Base-by-base conservation (phyloP, 2,888 invertebrate genomes). In the Caenorhabditis sulstoni region DNA sequence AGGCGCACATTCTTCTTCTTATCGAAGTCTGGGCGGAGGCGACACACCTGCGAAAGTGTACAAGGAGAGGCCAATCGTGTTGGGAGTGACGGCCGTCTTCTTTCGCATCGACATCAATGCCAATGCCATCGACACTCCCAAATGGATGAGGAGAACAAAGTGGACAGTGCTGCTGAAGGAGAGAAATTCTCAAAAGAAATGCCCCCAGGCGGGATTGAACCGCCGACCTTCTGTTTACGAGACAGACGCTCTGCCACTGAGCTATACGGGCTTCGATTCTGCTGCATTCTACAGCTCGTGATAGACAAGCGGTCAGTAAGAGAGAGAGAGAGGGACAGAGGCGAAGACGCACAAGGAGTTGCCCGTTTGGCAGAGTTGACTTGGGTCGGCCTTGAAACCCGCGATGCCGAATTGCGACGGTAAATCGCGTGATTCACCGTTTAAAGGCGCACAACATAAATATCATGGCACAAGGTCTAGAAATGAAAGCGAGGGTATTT, bases 241-340 rank as follows among this genome's bases (percentile, higher is more conserved):
- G 83, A 85, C 83, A 83, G 83, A 82, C 83, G 85, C 85, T 85
- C 83, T 85, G 81, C 85, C 84, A 84, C 82, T 84, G 84, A 84
- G 84, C 84, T 84, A 84, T 76, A 71, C 59, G 66, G 80, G 80
- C 71, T 22, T 29, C 50, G 18, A 8, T 39, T 18, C n/a, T 14
- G 12, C 2, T 9, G 16, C 5, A n/a, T 1, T 3, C 3, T 20
- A 12, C 14, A 3, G 39, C 29, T 39, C 18, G 18, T 57, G 18
- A 57, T 37, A 57, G 7, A 49, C 14, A 11, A 8, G 49, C 16
- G 22, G 49, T 22, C 49, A 49, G 52, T 29, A 3, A 12, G 12
- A n/a, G n/a, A 22, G 18, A 20, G 8, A 12, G 23, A 16, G n/a
- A 14, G 11, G 44, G 14, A 4, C 8, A 44, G 44, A 44, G 47